phyloP scores from a whole-genome alignment of 2,888 invertebrate species.

The Diarsia rubi region DNA sequence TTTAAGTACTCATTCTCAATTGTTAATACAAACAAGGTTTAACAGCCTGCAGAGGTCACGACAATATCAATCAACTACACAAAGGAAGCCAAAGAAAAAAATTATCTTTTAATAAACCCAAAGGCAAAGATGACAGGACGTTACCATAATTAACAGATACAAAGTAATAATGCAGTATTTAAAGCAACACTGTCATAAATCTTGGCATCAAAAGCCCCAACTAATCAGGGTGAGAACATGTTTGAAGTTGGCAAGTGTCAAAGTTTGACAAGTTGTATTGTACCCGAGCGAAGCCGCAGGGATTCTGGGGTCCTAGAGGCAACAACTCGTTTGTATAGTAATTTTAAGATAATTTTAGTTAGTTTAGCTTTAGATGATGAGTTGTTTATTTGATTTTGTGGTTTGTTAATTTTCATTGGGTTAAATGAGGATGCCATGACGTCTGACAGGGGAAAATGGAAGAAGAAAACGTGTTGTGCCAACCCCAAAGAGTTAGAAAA shows the following conservation, averaged over 20 bases:
- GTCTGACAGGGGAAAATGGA: no score
- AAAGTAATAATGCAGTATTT: constrained; percentile 53
- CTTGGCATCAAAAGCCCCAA: constrained; percentile 57
- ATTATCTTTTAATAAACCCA: constrained; percentile 33
- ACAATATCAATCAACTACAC: constrained; percentile 20
- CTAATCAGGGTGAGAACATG: constrained; percentile 57
- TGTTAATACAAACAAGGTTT: constrained; percentile 15
- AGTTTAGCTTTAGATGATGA: constrained; percentile 34
- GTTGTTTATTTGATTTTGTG: constrained; percentile 34
- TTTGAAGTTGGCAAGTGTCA: constrained; percentile 65
- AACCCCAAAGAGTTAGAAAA: no score
- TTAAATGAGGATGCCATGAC: neutral
- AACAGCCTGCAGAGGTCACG: constrained; percentile 18
- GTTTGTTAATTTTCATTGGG: constrained; percentile 1
- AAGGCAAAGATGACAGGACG: constrained; percentile 39
- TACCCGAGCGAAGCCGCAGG: constrained; percentile 34
- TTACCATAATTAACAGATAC: constrained; percentile 51
- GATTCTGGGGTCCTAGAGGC: constrained; percentile 35
- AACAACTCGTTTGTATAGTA: constrained; percentile 38
- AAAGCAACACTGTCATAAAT: constrained; percentile 50
- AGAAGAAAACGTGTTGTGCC: no score
- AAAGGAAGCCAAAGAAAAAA: constrained; percentile 21
- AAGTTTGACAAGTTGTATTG: constrained; percentile 67
- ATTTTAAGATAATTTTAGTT: constrained; percentile 36
- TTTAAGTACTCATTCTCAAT: constrained; percentile 33